These are phyloP conservation scores for Notolabrus celidotus DNA, from an alignment of 2,797 vertebrate genomes.

Conservation along the genomic window DNA sequence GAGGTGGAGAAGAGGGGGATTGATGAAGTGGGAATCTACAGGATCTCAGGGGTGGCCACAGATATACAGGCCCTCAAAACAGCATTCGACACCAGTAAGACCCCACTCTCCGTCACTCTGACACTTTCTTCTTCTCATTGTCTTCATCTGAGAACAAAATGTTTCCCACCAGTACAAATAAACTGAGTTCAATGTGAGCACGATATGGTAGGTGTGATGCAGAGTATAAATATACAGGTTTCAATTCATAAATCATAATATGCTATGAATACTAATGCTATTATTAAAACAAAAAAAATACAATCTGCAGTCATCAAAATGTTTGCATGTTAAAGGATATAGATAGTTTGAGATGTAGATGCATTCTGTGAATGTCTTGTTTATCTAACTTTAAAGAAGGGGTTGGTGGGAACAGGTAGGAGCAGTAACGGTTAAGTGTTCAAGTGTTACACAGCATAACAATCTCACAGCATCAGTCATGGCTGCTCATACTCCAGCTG, in stretches of 20 bases:
- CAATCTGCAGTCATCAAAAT: no score
- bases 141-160: not conserved
- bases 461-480: slow-evolving; percentile 2
- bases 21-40: slow-evolving; percentile 98
- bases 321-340: no score
- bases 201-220: no score
- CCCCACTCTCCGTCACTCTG: not conserved
- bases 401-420: slow-evolving; percentile 24
- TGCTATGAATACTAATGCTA: no score
- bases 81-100: slow-evolving; percentile 96
- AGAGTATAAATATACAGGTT: no score
- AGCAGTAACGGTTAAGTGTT: slow-evolving; percentile 48
- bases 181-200: not conserved
- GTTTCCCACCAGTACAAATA: no score
- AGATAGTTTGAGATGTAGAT: not conserved
- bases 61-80: slow-evolving; percentile 97
- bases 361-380: not conserved
- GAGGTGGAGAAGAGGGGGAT: slow-evolving; percentile 99
- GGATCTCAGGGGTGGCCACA: slow-evolving; percentile 97
- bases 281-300: no score
- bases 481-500: slow-evolving; percentile 39
- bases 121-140: not conserved
- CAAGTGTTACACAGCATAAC: slow-evolving; percentile 19
- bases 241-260: no score
- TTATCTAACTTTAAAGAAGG: no score